These are phyloP conservation scores for Nemapogon koenigi DNA, from an alignment of 2,888 invertebrate species.

Conservation along the genomic window DNA sequence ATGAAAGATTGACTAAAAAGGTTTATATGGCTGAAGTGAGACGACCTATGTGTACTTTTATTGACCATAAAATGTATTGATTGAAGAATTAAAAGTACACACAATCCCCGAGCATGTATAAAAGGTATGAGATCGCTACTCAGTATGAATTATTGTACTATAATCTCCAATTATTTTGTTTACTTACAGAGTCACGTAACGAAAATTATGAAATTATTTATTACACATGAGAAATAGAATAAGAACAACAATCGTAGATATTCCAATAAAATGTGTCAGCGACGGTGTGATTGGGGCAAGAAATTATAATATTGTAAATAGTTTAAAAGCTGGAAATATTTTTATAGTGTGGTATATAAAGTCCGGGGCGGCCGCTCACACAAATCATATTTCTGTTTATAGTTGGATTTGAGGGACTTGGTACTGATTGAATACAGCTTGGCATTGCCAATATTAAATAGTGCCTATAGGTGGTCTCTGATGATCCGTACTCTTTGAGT, in stretches of 20 bases:
- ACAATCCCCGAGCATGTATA: too few relatives aligned
- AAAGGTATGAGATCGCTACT: too few relatives aligned
- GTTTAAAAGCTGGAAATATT: slow-evolving; percentile 51
- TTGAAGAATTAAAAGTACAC: too few relatives aligned
- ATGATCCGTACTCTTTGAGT: too few relatives aligned
- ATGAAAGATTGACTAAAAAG: too few relatives aligned
- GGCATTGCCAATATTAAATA: too few relatives aligned
- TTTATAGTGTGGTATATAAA: slow-evolving; percentile 46
- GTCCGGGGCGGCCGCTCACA: slow-evolving; percentile 32
- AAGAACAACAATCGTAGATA: slow-evolving; percentile 55
- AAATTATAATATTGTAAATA: slow-evolving; percentile 63
- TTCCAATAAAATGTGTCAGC: slow-evolving; percentile 58
- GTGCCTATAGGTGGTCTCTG: too few relatives aligned
- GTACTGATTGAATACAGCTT: too few relatives aligned
- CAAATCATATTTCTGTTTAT: slow-evolving; percentile 51
- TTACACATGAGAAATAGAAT: slow-evolving; percentile 18
- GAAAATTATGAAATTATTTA: slow-evolving; percentile 47
- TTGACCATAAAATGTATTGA: too few relatives aligned
- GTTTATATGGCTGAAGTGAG: too few relatives aligned
- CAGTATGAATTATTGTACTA: too few relatives aligned
- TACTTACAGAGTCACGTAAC: slow-evolving; percentile 23
- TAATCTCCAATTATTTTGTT: slow-evolving; percentile 8
- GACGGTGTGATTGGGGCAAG: slow-evolving; percentile 53
- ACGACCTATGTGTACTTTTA: too few relatives aligned
- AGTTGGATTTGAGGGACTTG: background rate